phyloP scores from a whole-genome alignment of 2,888 invertebrate genomes.

The Xanthorhoe designata region DNA sequence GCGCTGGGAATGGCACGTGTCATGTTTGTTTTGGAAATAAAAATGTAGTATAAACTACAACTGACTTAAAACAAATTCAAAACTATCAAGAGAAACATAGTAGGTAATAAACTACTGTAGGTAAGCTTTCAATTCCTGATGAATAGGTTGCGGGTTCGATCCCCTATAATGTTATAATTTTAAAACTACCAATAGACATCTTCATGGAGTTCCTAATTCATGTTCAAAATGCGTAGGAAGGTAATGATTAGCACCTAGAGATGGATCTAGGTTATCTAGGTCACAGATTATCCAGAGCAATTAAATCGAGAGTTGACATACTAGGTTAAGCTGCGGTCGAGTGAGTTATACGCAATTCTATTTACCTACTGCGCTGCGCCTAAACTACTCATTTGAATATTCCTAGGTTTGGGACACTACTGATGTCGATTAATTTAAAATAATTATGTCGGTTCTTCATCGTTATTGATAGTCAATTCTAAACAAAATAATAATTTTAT shows the following conservation, averaged over 20 bases:
- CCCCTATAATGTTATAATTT: too few species aligned
- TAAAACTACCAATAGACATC: too few species aligned
- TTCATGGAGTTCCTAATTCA: too few species aligned
- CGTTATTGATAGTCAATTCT: not conserved
- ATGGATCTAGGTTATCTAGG: slow-evolving; percentile 27
- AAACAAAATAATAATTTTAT: too few species aligned
- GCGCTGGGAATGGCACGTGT: slow-evolving; percentile 6
- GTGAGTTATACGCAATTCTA: slow-evolving; percentile 57
- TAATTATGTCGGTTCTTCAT: not conserved
- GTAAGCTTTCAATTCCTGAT: too few species aligned
- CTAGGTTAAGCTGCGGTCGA: slow-evolving; percentile 37
- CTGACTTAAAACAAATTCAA: not conserved
- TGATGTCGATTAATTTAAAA: not conserved
- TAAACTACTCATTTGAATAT: slow-evolving; percentile 78
- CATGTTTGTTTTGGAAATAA: not conserved
- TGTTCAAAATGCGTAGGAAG: not conserved
- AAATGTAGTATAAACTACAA: slow-evolving; percentile 5
- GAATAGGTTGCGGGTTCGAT: too few species aligned
- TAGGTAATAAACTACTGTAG: too few species aligned
- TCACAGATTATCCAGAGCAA: slow-evolving; percentile 28
- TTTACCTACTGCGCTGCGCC: slow-evolving; percentile 66
- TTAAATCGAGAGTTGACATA: slow-evolving; percentile 31
- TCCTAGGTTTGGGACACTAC: slow-evolving; percentile 50
- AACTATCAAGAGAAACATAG: too few species aligned
- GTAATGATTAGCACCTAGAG: not conserved